Conservation (phyloP, 2,113 vertebrate species). For the Copsychus sechellarum region DNA sequence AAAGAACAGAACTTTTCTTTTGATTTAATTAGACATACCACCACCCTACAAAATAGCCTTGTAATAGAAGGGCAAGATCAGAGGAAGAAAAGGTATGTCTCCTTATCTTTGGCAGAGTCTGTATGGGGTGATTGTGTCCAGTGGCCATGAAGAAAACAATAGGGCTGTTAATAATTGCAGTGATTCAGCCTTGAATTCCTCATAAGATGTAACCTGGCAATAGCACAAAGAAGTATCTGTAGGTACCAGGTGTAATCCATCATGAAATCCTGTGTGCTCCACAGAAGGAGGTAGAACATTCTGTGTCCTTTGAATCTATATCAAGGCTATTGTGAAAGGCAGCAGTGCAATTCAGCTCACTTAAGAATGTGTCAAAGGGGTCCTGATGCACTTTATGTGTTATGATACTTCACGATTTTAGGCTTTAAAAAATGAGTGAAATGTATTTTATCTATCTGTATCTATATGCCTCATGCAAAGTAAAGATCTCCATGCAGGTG, state of each 20-base stretch:
- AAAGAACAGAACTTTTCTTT: not conserved
- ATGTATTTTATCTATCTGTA: not conserved
- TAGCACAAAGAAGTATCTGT: not conserved
- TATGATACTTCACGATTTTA: not conserved
- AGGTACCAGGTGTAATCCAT: not conserved
- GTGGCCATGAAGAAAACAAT: not conserved
- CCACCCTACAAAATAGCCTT: not conserved
- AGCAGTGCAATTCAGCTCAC: not conserved
- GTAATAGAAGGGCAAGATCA: not conserved
- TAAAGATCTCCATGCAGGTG: not conserved
- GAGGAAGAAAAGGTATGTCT: not conserved
- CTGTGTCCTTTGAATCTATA: not conserved
- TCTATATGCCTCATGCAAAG: not conserved
- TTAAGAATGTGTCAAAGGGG: not conserved
- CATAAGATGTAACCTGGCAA: not conserved
- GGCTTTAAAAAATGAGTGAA: not conserved
- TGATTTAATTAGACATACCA: not conserved
- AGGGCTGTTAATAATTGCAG: not conserved
- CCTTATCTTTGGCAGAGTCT: not conserved
- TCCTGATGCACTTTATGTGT: not conserved
- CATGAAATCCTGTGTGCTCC: not conserved
- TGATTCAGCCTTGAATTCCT: not conserved
- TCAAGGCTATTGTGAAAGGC: not conserved
- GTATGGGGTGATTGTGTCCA: not conserved
- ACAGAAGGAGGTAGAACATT: not conserved